A percentile compares a stretch with the other conserved stretches of the same genome.
Evolutionary conservation across 2,888 invertebrate genomes (phyloP).

Genomic region (Thecophora atra): DNA sequence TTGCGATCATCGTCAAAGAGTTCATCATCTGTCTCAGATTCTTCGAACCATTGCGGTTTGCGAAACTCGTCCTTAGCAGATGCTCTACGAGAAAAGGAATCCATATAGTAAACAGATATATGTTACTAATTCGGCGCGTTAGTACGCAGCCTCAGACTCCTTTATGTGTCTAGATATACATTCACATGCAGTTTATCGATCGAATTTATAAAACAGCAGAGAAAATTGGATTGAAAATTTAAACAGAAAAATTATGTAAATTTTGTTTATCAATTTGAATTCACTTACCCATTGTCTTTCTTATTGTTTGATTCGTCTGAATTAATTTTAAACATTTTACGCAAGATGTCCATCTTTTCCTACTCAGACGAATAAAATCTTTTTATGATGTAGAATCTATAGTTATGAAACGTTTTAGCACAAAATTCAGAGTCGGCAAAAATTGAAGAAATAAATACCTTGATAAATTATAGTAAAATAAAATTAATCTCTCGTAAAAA

Average conservation of each 20-base stretch:
- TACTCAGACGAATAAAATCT: not conserved
- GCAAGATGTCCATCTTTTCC: slow-evolving; percentile 56
- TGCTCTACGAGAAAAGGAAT: slow-evolving; percentile 44
- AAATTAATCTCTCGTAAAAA: too few species aligned
- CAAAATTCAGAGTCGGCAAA: not conserved
- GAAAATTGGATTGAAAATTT: too few species aligned
- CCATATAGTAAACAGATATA: not conserved
- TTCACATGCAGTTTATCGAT: slow-evolving; percentile 26
- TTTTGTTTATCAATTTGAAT: slow-evolving; percentile 15
- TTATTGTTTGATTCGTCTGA: slow-evolving; percentile 45
- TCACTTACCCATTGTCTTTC: slow-evolving; percentile 51
- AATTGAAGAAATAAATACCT: slow-evolving; percentile 20
- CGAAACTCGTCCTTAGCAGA: slow-evolving; percentile 63
- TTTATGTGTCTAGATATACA: slow-evolving; percentile 8
- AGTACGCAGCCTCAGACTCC: slow-evolving; percentile 34
- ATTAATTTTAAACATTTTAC: slow-evolving; percentile 58
- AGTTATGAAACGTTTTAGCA: slow-evolving; percentile 16
- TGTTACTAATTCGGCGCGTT: not conserved
- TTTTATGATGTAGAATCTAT: not conserved
- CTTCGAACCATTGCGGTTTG: slow-evolving; percentile 66
- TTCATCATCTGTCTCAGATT: slow-evolving; percentile 65
- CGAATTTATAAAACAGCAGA: slow-evolving; percentile 21
- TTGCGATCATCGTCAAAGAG: slow-evolving; percentile 63
- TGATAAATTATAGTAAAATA: slow-evolving; percentile 11
- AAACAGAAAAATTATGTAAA: too few species aligned